Evolutionary conservation across 1,140 invertebrate species (phyloP), one percentile per base, ranked within the genome.

Genomic region (Trichomalopsis sarcophagae): DNA sequence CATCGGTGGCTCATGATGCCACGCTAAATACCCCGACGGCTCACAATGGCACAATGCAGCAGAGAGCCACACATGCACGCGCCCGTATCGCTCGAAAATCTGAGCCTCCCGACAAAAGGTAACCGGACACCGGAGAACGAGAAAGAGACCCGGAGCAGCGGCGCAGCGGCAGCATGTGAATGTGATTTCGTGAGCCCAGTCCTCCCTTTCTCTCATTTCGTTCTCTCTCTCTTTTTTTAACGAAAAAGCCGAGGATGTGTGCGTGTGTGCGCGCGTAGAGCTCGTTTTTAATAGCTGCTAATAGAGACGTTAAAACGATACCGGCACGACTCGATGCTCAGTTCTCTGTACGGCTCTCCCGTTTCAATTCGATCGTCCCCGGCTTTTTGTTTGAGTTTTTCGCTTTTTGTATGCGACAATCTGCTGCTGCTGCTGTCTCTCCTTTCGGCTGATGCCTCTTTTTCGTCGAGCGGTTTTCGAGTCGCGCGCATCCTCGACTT

Each of bases 301-400:
- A 92, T 92, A 92, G 91, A 91, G 90, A 92, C 90, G 91, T 92
- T 92, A 91, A 92, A 92, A 91, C 91, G 91, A 92, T 92, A 92
- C 89, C 66, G 88, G 88, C 86, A 87, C 88, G 86, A 69, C 86
- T 81, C 85, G 90, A 90, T 91, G 90, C 89, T 91, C 90, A 89
- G 82, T 89, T 88, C 50, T 86, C 62, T 62, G n/a, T 84, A 23
- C 74, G 79, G 76, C 40, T 36, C 85, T 82, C 80, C 75, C 76
- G 33, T 80, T 84, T 76, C 23, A 84, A 87, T 84, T 84, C 75
- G 76, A 82, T 79, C 81, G 74, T 47, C 68, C 73, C 68, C n/a
- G 11, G 68, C 27, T 66, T 69, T 82, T 33, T 82, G 75, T 84
- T 79, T 30, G 75, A 79, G 10, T 36, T 79, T 55, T 77, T 76